A percentile compares a stretch with the other conserved stretches of the same genome.
These are phyloP conservation scores for Papilio helenus DNA, from an alignment of 1,140 invertebrate genomes.

Conservation along the genomic window DNA sequence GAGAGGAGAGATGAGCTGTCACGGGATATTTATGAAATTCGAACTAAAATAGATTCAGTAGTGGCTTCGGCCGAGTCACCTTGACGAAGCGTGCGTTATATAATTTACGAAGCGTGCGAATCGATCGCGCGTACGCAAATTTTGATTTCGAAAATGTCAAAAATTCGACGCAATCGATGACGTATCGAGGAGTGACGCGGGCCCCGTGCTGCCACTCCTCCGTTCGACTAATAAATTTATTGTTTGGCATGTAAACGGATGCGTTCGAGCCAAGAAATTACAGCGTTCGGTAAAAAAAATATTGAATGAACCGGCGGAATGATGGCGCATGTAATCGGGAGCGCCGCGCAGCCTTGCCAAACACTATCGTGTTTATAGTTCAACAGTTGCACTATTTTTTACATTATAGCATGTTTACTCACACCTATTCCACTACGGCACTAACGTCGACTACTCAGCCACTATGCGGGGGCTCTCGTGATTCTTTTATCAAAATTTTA, in stretches of 20 bases:
- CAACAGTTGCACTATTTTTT: constrained; percentile 67
- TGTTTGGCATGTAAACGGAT: constrained; percentile 83
- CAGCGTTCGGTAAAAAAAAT: constrained; percentile 81
- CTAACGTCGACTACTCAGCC: neutral
- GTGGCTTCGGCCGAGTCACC: constrained; percentile 77
- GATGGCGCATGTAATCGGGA: constrained; percentile 75
- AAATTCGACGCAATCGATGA: constrained; percentile 73
- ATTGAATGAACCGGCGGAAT: constrained; percentile 80
- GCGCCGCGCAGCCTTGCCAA: constrained; percentile 70
- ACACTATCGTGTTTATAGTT: constrained; percentile 73
- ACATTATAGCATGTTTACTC: constrained; percentile 69
- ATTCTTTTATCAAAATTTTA: constrained; percentile 74
- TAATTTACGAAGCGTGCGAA: constrained; percentile 60
- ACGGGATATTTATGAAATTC: constrained; percentile 81
- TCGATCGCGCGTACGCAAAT: constrained; percentile 55
- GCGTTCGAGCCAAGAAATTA: constrained; percentile 83
- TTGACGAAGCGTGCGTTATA: constrained; percentile 74
- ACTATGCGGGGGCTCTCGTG: constrained; percentile 31
- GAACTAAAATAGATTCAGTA: constrained; percentile 80
- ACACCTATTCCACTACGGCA: constrained; percentile 41
- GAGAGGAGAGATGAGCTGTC: constrained; percentile 79
- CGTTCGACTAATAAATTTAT: constrained; percentile 82
- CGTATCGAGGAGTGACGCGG: constrained; percentile 71
- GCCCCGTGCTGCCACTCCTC: constrained; percentile 77
- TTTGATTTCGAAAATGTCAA: constrained; percentile 67